Evolutionary conservation across 1,140 invertebrate genomes (phyloP).

Genomic region (Philaenus spumarius): DNA sequence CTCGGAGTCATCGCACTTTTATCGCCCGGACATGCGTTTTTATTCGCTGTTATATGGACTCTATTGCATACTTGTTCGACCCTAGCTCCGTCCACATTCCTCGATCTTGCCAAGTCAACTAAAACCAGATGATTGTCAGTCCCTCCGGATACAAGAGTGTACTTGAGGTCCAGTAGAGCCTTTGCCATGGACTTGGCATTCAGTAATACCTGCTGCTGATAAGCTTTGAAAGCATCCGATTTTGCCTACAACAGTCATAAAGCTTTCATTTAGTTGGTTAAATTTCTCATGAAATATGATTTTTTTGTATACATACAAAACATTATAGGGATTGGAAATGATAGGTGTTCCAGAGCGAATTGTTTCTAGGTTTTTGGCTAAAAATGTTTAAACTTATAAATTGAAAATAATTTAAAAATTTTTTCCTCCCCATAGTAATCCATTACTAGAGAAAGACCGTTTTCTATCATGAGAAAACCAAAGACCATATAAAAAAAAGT

Average conservation of each 20-base stretch:
- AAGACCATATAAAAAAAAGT: too few relatives aligned
- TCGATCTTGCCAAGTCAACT: constrained; percentile 15
- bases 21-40: constrained; percentile 62
- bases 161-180: constrained; percentile 34
- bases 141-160: constrained; percentile 39
- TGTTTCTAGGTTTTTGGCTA: too few relatives aligned
- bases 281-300: too few relatives aligned
- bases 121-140: constrained; percentile 46
- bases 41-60: constrained; percentile 55
- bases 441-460: too few relatives aligned
- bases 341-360: too few relatives aligned
- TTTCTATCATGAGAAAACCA: too few relatives aligned
- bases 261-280: too few relatives aligned
- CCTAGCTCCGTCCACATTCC: constrained; percentile 48
- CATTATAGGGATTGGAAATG: too few relatives aligned
- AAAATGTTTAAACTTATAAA: too few relatives aligned
- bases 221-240: constrained; percentile 69
- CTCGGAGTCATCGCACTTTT: constrained; percentile 55
- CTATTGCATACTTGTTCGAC: constrained; percentile 50
- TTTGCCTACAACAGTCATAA: constrained; percentile 40
- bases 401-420: too few relatives aligned
- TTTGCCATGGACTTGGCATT: constrained; percentile 31
- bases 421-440: too few relatives aligned
- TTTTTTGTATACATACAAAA: too few relatives aligned
- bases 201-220: constrained; percentile 69